These are phyloP conservation scores for Drosophila suboccidentalis DNA, from an alignment of 2,888 invertebrate genomes.

Conservation along the genomic window DNA sequence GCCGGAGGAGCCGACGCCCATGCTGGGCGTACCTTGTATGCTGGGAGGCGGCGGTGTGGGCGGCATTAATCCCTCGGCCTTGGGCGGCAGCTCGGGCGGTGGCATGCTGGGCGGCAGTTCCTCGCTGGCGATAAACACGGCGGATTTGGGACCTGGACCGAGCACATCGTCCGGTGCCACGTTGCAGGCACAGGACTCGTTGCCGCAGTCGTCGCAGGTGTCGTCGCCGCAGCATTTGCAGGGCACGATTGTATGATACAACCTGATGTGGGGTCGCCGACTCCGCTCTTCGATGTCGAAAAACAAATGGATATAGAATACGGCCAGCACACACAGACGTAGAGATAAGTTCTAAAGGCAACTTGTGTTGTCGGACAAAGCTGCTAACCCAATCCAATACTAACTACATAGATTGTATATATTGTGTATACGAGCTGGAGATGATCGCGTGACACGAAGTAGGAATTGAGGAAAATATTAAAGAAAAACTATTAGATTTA, in stretches of 20 bases:
- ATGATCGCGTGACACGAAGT: conserved; percentile 21
- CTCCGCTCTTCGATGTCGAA: conserved; percentile 91
- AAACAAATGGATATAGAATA: conserved; percentile 86
- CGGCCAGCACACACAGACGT: conserved; percentile 77
- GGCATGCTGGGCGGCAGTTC: conserved; percentile 83
- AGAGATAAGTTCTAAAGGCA: conserved; percentile 66
- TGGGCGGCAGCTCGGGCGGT: conserved; percentile 82
- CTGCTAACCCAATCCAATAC: conserved; percentile 39
- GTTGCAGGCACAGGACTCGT: conserved; percentile 86
- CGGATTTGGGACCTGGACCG: conserved; percentile 85
- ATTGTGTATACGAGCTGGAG: conserved; percentile 4
- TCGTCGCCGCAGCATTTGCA: conserved; percentile 90
- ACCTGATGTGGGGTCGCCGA: conserved; percentile 96
- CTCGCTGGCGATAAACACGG: conserved; percentile 83
- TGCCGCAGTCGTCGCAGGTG: conserved; percentile 76
- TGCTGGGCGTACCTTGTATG: conserved; percentile 84
- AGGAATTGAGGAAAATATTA: background rate
- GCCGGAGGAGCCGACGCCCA: conserved; percentile 87
- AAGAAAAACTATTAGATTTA: background rate
- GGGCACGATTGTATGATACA: conserved; percentile 97
- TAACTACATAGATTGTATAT: conserved; percentile 9
- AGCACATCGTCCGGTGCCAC: conserved; percentile 85
- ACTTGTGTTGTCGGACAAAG: conserved; percentile 23
- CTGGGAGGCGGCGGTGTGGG: conserved; percentile 79
- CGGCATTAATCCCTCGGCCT: conserved; percentile 85